Evolutionary conservation across 2,113 vertebrate species (phyloP).

Genomic region (Ophiodon elongatus): DNA sequence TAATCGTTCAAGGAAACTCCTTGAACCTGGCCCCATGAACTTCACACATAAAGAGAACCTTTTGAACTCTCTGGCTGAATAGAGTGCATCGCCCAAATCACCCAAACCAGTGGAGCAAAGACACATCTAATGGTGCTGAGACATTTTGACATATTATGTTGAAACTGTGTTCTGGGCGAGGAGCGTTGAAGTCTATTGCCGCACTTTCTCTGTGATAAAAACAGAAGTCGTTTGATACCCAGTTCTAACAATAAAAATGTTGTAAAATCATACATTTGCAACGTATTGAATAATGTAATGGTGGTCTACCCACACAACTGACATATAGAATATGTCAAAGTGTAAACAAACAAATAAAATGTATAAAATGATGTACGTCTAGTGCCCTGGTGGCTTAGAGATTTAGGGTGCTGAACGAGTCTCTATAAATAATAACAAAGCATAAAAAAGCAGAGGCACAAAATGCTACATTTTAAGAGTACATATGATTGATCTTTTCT

Average conservation of each 20-base stretch:
- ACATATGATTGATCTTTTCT: neutral
- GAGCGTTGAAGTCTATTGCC: neutral
- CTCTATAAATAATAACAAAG: neutral
- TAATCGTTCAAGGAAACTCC: slow-evolving; percentile 7
- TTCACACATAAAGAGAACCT: slow-evolving; percentile 8
- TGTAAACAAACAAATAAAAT: neutral
- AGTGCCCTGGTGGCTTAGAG: neutral
- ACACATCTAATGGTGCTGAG: slow-evolving; percentile 13
- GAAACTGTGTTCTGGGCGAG: slow-evolving; percentile 11
- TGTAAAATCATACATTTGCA: neutral
- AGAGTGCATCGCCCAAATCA: slow-evolving; percentile 19
- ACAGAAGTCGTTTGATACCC: neutral
- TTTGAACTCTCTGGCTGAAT: slow-evolving; percentile 1
- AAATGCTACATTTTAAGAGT: neutral
- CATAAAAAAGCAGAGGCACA: neutral
- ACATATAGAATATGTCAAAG: neutral
- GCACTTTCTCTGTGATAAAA: neutral
- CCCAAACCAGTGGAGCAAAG: slow-evolving; percentile 40
- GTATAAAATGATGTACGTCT: neutral
- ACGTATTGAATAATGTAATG: neutral
- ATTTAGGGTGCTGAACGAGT: neutral
- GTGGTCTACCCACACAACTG: neutral
- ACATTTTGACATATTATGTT: slow-evolving; percentile 3
- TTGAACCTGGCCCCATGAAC: slow-evolving; percentile 39
- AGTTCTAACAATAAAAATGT: neutral